Base-by-base conservation (phyloP, 2,113 vertebrate species). In the Sander vitreus region DNA sequence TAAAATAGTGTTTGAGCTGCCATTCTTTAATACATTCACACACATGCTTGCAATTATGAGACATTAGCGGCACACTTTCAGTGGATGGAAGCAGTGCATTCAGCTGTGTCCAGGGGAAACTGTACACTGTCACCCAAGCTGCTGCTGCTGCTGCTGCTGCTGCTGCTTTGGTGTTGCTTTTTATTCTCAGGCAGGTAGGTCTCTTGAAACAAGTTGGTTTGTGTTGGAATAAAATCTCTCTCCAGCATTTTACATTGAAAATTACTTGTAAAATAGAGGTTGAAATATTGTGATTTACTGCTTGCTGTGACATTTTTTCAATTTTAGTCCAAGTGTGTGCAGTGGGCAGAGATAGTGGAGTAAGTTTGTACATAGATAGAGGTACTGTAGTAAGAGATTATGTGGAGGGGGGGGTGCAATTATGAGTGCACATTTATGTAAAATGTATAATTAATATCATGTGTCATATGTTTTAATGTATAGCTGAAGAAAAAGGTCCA, bases 121-220 rank as follows among this genome's bases (percentile, higher is more conserved):
- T 80, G 78, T 63, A 55, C 64, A 64, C 36, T 33, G 71, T 85
- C 75, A 66, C 23, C 23, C 63, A 43, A 57, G 33, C 43, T 60
- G 70, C 73, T 72, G 66, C 77, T 71, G 66, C 77, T 60, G 70
- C 73, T 72, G 66, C 77, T 71, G 66, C 77, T 71, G 71, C 76
- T 53, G 64, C 50, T 60, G 75, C 54, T 54, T 43, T 36, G 8
- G 59, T 59, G 57, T 45, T 65, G 43, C 6, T 50, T 78, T 60
- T 76, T 60, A 66, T 58, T 76, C 18, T 67, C 57, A 59, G 63
- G 12, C 27, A 68, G 19, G 13, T 64, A 4, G 39, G 2, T 64
- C 30, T 74, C 30, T 58, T 21, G 7, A 45, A 82, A 81, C 48
- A 27, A 71, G 48, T 7, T 33, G 18, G n/a, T 78, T 45, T 74